A percentile compares a stretch with the other conserved stretches of the same genome.
These are phyloP conservation scores for Hymenochirus boettgeri DNA, from an alignment of 2,113 vertebrate species.

Conservation along the genomic window DNA sequence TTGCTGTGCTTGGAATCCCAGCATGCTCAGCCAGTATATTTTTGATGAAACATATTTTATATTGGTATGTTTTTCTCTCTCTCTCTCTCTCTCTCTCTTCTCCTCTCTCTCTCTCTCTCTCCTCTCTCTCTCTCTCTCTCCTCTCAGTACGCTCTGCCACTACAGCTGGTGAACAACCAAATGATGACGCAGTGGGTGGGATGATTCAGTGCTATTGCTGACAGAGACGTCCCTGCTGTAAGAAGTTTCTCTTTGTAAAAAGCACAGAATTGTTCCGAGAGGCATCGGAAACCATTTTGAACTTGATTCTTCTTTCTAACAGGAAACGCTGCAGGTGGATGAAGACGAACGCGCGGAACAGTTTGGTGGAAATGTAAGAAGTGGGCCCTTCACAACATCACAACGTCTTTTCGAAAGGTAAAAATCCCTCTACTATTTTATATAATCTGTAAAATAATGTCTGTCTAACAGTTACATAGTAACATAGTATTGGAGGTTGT, in stretches of 20 bases:
- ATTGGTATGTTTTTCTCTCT: too few relatives aligned
- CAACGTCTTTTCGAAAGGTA: conserved; percentile 91
- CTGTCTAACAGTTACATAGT: too few relatives aligned
- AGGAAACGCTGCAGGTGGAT: conserved; percentile 93
- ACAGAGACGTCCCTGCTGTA: conserved; percentile 83
- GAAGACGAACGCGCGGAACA: conserved; percentile 91
- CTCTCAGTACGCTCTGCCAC: conserved; percentile 82
- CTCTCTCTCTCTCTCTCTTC: too few relatives aligned
- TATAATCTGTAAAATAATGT: not conserved
- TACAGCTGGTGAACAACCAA: conserved; percentile 86
- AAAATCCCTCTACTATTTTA: conserved; percentile 2
- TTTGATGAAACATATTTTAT: too few relatives aligned
- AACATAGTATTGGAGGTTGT: too few relatives aligned
- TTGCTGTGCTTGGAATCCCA: too few relatives aligned
- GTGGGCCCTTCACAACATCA: conserved; percentile 88
- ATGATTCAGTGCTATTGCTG: conserved; percentile 82
- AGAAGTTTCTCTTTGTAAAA: conserved; percentile 43
- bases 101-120: too few relatives aligned
- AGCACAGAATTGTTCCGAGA: too few relatives aligned
- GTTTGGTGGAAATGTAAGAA: conserved; percentile 99
- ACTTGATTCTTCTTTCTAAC: conserved; percentile 28
- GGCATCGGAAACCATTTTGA: too few relatives aligned
- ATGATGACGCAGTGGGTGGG: conserved; percentile 98
- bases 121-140: too few relatives aligned
- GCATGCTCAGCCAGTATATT: too few relatives aligned